phyloP scores from a whole-genome alignment of 2,797 vertebrate genomes.

The Labeo calbasu region DNA sequence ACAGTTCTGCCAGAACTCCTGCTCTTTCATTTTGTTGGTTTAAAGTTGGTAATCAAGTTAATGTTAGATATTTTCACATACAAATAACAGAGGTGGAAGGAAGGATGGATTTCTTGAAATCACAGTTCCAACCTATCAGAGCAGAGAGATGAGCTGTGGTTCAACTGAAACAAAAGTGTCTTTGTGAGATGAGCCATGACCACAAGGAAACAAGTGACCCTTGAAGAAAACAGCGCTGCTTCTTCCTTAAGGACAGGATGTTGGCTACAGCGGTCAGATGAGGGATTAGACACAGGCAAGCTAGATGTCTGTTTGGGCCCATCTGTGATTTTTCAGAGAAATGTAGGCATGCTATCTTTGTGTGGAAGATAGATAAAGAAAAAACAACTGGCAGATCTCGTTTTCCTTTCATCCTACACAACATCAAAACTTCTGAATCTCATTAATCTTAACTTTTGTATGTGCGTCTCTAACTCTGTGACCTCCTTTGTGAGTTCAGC shows the following conservation, averaged over 20 bases:
- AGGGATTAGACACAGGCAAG: slow-evolving; percentile 14
- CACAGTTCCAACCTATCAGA: slow-evolving; percentile 14
- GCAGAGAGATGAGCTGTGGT: slow-evolving; percentile 38
- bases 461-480: background rate
- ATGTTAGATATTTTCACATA: background rate
- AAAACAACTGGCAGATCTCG: background rate
- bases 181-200: slow-evolving; percentile 53
- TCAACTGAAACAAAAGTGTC: slow-evolving; percentile 51
- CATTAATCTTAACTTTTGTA: background rate
- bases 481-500: slow-evolving; percentile 8
- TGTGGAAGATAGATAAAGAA: background rate
- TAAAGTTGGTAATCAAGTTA: background rate
- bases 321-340: slow-evolving; percentile 4
- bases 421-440: background rate
- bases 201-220: slow-evolving; percentile 45
- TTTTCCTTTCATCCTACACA: background rate
- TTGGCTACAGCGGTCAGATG: slow-evolving; percentile 2
- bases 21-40: background rate
- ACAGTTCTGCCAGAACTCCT: background rate
- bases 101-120: slow-evolving; percentile 15
- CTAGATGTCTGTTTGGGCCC: background rate
- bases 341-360: background rate
- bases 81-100: background rate
- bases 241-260: slow-evolving; percentile 14
- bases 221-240: slow-evolving; percentile 26